Evolutionary conservation across 1,140 invertebrate species (phyloP), one percentile per base, ranked within the genome.

Genomic region (Drosophila orosa): DNA sequence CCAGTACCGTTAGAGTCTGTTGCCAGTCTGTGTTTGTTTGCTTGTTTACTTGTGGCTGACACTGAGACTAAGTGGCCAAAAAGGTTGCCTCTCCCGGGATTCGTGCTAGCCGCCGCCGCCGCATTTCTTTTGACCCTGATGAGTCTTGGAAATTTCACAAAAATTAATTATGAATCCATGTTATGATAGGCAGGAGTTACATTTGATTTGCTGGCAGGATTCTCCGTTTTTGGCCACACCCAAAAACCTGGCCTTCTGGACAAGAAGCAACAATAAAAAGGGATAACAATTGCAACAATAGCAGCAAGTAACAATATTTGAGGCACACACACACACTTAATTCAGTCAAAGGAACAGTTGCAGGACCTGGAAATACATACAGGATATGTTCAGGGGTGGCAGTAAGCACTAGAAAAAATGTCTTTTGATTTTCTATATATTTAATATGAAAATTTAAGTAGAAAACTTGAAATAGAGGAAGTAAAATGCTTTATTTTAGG

Each of bases 1-100:
- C 39, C 40, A 15, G 27, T 56, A 13, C 68, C 74, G 68, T 73
- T 77, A 55, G 29, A 29, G 47, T 58, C 57, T n/a, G 54, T 54
- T 69, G 44, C 39, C 47, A 44, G 57, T 60, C 65, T 48, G 63
- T 65, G 59, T 55, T 62, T 74, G 50, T 50, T 35, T 45, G 40
- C 31, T 59, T 77, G 55, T 77, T 71, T 56, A 63, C 47, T 62
- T 42, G 48, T 59, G 59, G 60, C 59, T 40, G 52, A 75, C 81
- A 71, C 68, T 71, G 68, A 57, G 61, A 87, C 79, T 80, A 91
- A 91, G 90, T 90, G 84, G 89, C 89, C 89, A 91, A 71, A 91
- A 91, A 89, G 86, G 89, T 91, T 74, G 66, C 54, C 59, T 82
- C 89, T 76, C 89, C 68, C 59, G 89, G 89, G 89, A 91, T 13